A percentile compares a stretch with the other conserved stretches of the same genome.
Conservation (phyloP, 2,888 invertebrate species). For the Limnephilus marmoratus region DNA sequence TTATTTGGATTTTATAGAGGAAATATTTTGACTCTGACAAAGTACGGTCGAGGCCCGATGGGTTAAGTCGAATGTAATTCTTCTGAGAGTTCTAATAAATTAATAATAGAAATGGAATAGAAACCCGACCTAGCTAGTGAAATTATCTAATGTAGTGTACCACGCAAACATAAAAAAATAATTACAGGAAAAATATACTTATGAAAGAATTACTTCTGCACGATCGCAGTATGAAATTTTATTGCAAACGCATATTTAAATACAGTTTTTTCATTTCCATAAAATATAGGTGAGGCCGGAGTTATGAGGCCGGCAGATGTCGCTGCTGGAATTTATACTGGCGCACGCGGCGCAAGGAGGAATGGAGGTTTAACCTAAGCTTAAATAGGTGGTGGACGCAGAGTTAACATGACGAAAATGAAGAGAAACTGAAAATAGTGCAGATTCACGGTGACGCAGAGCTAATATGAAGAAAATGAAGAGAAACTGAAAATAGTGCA, state of each 20-base stretch:
- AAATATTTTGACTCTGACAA: too few relatives aligned
- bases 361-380: background rate
- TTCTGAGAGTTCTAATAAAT: too few relatives aligned
- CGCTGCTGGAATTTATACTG: background rate
- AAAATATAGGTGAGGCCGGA: background rate
- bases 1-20: too few relatives aligned
- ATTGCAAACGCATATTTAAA: background rate
- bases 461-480: too few relatives aligned
- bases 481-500: too few relatives aligned
- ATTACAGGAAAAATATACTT: background rate
- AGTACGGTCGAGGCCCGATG: too few relatives aligned
- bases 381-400: background rate
- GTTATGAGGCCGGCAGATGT: background rate
- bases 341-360: background rate
- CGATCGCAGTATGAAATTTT: background rate
- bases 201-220: background rate
- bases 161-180: background rate
- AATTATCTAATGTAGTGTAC: background rate
- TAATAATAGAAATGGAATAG: too few relatives aligned
- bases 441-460: too few relatives aligned
- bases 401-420: background rate
- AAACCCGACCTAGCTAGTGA: background rate
- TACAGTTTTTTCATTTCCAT: background rate
- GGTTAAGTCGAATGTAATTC: too few relatives aligned
- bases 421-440: too few relatives aligned